Base-by-base conservation (phyloP, 2,888 invertebrate genomes). In the Tachina grossa region DNA sequence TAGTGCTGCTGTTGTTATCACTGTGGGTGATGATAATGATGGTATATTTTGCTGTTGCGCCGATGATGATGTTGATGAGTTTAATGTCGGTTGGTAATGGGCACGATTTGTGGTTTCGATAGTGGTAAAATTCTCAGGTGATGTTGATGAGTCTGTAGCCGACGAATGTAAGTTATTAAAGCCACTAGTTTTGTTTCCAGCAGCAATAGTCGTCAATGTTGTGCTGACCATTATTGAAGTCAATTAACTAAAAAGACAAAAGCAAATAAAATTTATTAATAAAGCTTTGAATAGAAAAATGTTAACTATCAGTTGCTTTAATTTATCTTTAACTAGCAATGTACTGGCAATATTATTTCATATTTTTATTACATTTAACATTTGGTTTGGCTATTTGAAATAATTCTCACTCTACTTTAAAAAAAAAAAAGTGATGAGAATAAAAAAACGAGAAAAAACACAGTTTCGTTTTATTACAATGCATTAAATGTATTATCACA, bases 191-290 rank as follows among this genome's bases (percentile, higher is more conserved):
- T 91, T 89, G 91, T 92, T 92, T 92, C 91, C 91, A 89, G 92
- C 90, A 91, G 92, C 92, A 89, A 91, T 92, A 90, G 92, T 91
- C 88, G 92, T 91, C 92, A 92, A 92, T 91, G 92, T 91, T 91
- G 92, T 92, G 91, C 92, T 92, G 90, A 92, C 92, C 92, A 92
- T 92, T 92, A 92, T 92, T 92, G 91, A 90, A 90, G 89, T 89
- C 91, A 91, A 90, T 91, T 89, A 90, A 89, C 92, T 92, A 45
- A 16, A 71, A 87, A 55, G 59, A 45, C 9, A 84, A 65, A 79
- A 45, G 43, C 8, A 68, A 68, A 16, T 16, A 39, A 41, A 63
- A 6, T 16, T 49, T 61, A 47, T 63, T 45, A 31, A 19, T 63
- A 63, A 43, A 16, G 9, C 13, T 55, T 31, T 31, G 6, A 31